phyloP scores from a whole-genome alignment of 2,888 invertebrate genomes.

The Phalera bucephala region DNA sequence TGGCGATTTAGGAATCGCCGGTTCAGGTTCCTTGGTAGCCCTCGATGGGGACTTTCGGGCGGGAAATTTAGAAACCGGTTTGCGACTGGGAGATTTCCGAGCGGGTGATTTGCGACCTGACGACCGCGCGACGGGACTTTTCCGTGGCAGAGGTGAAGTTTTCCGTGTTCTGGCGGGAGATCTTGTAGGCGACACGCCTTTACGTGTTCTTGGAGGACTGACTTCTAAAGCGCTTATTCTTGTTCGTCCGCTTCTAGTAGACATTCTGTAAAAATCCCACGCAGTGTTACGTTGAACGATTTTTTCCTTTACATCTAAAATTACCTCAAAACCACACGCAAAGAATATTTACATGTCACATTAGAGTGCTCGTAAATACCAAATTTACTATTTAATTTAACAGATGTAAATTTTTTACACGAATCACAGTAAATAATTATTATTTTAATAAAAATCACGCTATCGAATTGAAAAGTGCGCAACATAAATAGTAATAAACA shows the following conservation, averaged over 20 bases:
- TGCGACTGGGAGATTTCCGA: constrained; percentile 75
- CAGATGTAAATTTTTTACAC: constrained; percentile 9
- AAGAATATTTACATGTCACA: constrained; percentile 41
- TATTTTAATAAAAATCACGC: constrained; percentile 20
- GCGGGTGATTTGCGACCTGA: constrained; percentile 77
- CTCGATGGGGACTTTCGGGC: constrained; percentile 73
- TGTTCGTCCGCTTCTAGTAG: constrained; percentile 69
- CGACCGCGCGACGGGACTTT: constrained; percentile 56
- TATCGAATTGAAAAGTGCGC: constrained; percentile 43
- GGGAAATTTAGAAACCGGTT: constrained; percentile 63
- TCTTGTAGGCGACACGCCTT: constrained; percentile 66
- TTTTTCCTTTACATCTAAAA: constrained; percentile 48
- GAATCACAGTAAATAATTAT: constrained; percentile 4
- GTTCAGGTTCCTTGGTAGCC: constrained; percentile 46
- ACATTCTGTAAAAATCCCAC: constrained; percentile 53
- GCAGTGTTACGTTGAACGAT: constrained; percentile 22
- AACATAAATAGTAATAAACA: constrained; percentile 43
- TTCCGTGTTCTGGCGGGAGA: constrained; percentile 72
- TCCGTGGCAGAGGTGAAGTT: constrained; percentile 54
- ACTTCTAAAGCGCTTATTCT: constrained; percentile 55
- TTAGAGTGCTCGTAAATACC: constrained; percentile 2
- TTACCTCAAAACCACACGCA: constrained; percentile 67
- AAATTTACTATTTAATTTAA: constrained; percentile 1
- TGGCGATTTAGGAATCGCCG: constrained; percentile 52
- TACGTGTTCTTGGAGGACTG: constrained; percentile 64